Conservation (phyloP, 2,113 vertebrate species). For the Australoheros scitulus region DNA sequence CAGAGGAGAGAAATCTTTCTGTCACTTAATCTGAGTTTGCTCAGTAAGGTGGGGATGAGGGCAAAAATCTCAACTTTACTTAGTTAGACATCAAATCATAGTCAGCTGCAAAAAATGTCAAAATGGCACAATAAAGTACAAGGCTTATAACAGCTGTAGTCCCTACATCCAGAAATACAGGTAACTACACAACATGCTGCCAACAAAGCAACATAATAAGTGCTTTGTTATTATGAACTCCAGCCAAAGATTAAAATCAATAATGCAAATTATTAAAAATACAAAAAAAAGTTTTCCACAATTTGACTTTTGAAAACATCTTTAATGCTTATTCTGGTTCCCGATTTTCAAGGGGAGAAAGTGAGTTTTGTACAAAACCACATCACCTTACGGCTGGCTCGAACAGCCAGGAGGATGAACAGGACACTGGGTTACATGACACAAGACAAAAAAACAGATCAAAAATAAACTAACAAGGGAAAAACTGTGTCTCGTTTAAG, state of each 20-base stretch:
- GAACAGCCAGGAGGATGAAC: too few species aligned
- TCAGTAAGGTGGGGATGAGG: neutral
- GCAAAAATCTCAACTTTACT: neutral
- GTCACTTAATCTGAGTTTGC: constrained; percentile 20
- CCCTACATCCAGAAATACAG: neutral
- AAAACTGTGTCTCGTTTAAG: neutral
- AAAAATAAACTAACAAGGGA: neutral
- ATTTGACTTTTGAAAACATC: neutral
- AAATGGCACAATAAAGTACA: neutral
- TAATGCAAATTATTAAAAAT: neutral
- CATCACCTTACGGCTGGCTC: too few species aligned
- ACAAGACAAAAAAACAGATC: neutral
- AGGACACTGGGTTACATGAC: neutral
- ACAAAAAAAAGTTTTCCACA: neutral
- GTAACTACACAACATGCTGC: neutral
- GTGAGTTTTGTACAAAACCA: too few species aligned
- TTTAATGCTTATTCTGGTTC: neutral
- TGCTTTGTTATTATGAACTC: neutral
- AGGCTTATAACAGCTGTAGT: neutral
- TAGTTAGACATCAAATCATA: neutral
- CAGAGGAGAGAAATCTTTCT: constrained; percentile 15
- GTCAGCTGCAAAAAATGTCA: neutral
- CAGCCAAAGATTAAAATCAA: neutral
- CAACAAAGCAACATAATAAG: neutral
- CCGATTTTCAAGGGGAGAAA: neutral